A percentile compares a stretch with the other conserved stretches of the same genome.
Conservation (phyloP, 2,113 vertebrate species). For the Mustela lutreola region DNA sequence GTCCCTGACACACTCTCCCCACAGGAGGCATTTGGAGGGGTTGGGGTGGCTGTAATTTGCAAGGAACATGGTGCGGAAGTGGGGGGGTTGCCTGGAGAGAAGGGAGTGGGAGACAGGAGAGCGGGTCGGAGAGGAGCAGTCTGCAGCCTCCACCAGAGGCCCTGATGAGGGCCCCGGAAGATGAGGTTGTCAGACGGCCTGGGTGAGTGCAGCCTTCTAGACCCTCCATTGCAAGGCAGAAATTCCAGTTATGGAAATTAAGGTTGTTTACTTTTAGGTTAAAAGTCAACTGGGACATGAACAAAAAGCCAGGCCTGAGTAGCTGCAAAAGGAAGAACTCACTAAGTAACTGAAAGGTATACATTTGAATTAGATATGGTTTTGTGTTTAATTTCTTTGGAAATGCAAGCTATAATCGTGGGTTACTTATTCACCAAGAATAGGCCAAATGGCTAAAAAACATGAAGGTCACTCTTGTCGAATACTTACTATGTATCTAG, state of each 20-base stretch:
- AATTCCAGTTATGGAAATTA: constrained; percentile 57
- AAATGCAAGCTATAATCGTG: constrained; percentile 21
- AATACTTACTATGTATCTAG: background rate
- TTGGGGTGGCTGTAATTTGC: background rate
- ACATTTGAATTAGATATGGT: constrained; percentile 9
- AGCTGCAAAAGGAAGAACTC: constrained; percentile 38
- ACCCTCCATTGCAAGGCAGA: background rate
- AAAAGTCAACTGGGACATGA: constrained; percentile 60
- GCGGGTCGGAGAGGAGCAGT: background rate
- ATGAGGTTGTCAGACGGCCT: constrained; percentile 49
- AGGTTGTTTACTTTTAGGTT: constrained; percentile 53
- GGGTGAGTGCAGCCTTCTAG: background rate
- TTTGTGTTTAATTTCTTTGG: constrained; percentile 56
- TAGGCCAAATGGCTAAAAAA: background rate
- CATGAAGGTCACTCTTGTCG: background rate
- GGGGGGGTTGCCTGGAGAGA: background rate
- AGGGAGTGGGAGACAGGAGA: background rate
- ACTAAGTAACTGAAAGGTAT: constrained; percentile 21
- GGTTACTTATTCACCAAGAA: background rate
- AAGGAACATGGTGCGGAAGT: background rate
- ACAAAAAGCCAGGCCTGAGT: constrained; percentile 57
- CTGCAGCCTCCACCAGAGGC: constrained; percentile 52
- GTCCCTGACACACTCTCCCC: fast-evolving
- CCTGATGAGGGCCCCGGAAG: constrained; percentile 65
- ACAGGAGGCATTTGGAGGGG: fast-evolving